phyloP scores from a whole-genome alignment of 1,140 invertebrate species.

The Pseudoatta argentina region DNA sequence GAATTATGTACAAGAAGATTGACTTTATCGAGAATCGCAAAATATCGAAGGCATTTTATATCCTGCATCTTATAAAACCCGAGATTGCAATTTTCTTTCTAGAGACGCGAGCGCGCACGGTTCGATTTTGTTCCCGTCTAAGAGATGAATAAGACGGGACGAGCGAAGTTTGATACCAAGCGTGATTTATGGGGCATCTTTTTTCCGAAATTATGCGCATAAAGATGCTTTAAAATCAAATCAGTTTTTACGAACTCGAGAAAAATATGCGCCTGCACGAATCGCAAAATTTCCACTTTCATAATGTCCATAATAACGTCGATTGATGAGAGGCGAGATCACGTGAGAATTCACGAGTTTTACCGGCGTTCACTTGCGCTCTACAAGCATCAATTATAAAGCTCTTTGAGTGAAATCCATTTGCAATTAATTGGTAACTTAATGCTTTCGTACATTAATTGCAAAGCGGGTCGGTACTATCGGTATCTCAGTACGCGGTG shows the following conservation, averaged over 20 bases:
- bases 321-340: background rate
- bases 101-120: background rate
- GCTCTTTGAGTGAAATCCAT: conserved; percentile 18
- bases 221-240: conserved; percentile 53
- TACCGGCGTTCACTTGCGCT: background rate
- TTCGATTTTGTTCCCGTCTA: conserved; percentile 28
- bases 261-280: conserved; percentile 37
- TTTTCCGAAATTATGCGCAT: conserved; percentile 49
- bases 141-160: conserved; percentile 39
- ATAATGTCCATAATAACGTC: background rate
- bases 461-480: background rate
- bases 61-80: conserved; percentile 48
- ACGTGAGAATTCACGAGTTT: background rate
- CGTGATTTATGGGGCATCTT: conserved; percentile 48
- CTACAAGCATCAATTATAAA: conserved; percentile 21
- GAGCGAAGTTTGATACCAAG: conserved; percentile 23
- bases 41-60: conserved; percentile 24
- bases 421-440: conserved; percentile 55
- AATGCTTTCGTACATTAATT: conserved; percentile 34
- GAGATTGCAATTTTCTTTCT: conserved; percentile 57
- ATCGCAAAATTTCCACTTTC: conserved; percentile 10
- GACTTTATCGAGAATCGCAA: conserved; percentile 21
- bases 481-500: background rate
- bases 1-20: conserved; percentile 57
- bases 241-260: conserved; percentile 10